These are phyloP conservation scores for Shinisaurus crocodilurus DNA, from an alignment of 2,113 vertebrate species.

Conservation along the genomic window DNA sequence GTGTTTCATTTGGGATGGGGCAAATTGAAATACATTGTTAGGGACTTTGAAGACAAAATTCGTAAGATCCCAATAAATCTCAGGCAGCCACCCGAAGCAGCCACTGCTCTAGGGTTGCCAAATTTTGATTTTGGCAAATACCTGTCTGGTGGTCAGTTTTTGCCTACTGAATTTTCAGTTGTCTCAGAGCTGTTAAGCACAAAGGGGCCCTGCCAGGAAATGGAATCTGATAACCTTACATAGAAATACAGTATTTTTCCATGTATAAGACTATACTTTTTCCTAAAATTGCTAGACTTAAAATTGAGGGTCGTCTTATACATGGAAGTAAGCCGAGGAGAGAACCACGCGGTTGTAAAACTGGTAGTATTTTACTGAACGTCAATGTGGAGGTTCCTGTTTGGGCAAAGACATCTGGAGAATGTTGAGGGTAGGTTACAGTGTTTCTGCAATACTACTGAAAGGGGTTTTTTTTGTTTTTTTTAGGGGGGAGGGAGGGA, in stretches of 20 bases:
- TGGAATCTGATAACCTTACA: neutral
- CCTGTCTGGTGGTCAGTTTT: neutral
- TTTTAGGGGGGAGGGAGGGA: no score
- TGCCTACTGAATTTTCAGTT: neutral
- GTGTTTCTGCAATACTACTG: neutral
- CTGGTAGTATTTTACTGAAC: no score
- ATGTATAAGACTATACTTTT: no score
- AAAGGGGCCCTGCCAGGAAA: neutral
- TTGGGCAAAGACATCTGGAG: neutral
- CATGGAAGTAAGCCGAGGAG: no score
- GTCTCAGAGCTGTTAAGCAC: no score
- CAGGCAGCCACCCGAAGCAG: neutral
- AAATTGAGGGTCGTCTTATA: no score
- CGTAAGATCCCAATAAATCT: neutral
- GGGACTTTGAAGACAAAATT: neutral
- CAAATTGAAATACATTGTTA: slow-evolving; percentile 15
- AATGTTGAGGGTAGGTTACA: neutral
- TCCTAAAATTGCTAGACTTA: no score
- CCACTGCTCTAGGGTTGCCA: neutral
- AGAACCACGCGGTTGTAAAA: no score
- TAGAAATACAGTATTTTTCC: no score
- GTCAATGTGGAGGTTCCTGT: no score
- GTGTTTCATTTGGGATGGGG: slow-evolving; percentile 33
- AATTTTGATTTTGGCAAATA: neutral
- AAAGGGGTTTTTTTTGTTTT: neutral